Base-by-base conservation (phyloP, 2,888 invertebrate species). In the Melanostoma mellinum region DNA sequence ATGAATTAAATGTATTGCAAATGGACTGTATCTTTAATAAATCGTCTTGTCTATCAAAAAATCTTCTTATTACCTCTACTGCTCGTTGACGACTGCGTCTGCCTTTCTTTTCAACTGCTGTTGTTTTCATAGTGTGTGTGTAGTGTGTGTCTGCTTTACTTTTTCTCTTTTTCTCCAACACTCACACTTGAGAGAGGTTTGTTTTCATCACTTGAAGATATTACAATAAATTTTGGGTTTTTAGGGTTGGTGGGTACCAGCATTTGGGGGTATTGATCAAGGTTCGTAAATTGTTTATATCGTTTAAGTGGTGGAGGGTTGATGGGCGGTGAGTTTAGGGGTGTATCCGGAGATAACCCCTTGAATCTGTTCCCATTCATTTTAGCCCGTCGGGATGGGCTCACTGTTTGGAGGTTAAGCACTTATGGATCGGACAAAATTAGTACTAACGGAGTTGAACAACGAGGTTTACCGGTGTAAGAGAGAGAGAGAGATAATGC, bases 341-440 rank as follows among this genome's bases (percentile, higher is more conserved):
- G n/a, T 46, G 1, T 46, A 46, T 46, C 10, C 46, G 46, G 46
- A 46, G 46, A 46, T 46, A 46, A 46, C 46, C 46, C 46, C 46
- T 46, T 46, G 20, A 9, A 10, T 1, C 46, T 46, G n/a, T n/a
- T 46, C 46, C 46, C 46, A 46, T 46, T 10, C 46, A 46, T 46
- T 46, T 46, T 10, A 46, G 46, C 20, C 46, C 46, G 10, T 10
- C 20, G 46, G 46, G 46, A 46, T 4, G 46, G 46, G 46, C 46
- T 46, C 5, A 10, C n/a, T 10, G 4, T 4, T 10, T 1, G 20
- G 4, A 3, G 8, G 6, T 9, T 10, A 1, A 10, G 10, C 9
- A 20, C n/a, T 46, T 46, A 10, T 46, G 10, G n/a, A 46, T 10
- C 4, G 10, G 46, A 10, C 4, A 46, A 46, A n/a, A 46, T 10